Evolutionary conservation across 2,797 vertebrate genomes (phyloP), one percentile per base, ranked within the genome.

Genomic region (Rhinella marina): DNA sequence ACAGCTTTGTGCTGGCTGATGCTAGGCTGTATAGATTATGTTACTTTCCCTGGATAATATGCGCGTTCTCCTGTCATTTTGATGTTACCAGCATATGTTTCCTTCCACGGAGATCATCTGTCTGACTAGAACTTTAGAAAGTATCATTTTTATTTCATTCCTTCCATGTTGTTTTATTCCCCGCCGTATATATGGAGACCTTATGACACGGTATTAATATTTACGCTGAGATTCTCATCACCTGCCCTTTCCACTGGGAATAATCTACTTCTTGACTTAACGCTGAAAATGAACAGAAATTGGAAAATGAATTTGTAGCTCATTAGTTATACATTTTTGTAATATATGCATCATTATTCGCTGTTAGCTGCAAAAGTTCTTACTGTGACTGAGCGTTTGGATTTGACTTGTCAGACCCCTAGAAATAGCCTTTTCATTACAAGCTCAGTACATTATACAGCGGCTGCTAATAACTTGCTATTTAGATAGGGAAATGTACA

Each of bases 131-230:
- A 59, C 87, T 91, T 81, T 78, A 88, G 80, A 84, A 72, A 19
- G 29, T 86, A 59, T 23, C 25, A 57, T 50, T 75, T 91, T 90
- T 89, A 82, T 90, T 57, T 90, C 90, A 81, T 80, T 79, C 77
- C 86, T 59, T 85, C 77, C 86, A 70, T 85, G 17, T 72, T 61
- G 73, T 91, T 90, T 91, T 82, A 90, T 92, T 92, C 82, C 48
- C n/a, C 32, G 14, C 83, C 59, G 76, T n/a, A 5, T 29, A 87
- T 85, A 48, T 66, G 52, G 66, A 59, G 75, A 81, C 12, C 66
- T 59, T 81, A 27, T 87, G 84, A 21, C 83, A 76, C 81, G 68
- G 84, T 32, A 80, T 91, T 81, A 83, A 88, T 88, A 86, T 88
- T 64, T n/a, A 17, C 77, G 72, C 62, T 52, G 41, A 82, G 59